These are phyloP conservation scores for Megalonaias nervosa DNA, from an alignment of 1,140 invertebrate genomes.

Conservation along the genomic window DNA sequence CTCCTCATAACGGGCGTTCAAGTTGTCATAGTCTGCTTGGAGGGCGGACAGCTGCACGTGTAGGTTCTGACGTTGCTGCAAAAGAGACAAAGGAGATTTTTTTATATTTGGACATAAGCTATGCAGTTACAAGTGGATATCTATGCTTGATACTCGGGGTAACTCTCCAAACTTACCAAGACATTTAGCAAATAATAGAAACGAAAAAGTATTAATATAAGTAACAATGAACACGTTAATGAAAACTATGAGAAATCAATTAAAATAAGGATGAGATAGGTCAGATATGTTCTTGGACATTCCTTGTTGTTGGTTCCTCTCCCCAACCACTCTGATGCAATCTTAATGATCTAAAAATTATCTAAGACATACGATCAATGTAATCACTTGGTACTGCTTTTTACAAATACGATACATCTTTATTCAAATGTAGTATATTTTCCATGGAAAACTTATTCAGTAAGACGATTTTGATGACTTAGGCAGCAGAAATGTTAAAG, in stretches of 20 bases:
- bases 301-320: too few species aligned
- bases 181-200: not conserved
- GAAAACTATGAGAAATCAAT: not conserved
- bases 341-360: too few species aligned
- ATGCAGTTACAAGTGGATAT: not conserved
- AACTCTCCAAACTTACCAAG: not conserved
- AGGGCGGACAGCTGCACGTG: conserved; percentile 64
- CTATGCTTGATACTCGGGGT: not conserved
- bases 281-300: too few species aligned
- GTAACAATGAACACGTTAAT: not conserved
- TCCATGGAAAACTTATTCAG: too few species aligned
- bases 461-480: too few species aligned
- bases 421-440: too few species aligned
- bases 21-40: conserved; percentile 69
- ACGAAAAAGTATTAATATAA: not conserved
- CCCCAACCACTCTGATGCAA: too few species aligned
- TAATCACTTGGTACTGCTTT: too few species aligned
- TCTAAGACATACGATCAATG: too few species aligned
- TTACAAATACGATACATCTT: too few species aligned
- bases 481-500: too few species aligned
- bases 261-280: not conserved
- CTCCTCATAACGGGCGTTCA: conserved; percentile 69
- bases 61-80: conserved; percentile 68
- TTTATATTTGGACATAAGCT: not conserved
- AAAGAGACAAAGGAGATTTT: conserved; percentile 12